These are phyloP conservation scores for Pinna nobilis DNA, from an alignment of 1,140 invertebrate genomes.

Conservation along the genomic window DNA sequence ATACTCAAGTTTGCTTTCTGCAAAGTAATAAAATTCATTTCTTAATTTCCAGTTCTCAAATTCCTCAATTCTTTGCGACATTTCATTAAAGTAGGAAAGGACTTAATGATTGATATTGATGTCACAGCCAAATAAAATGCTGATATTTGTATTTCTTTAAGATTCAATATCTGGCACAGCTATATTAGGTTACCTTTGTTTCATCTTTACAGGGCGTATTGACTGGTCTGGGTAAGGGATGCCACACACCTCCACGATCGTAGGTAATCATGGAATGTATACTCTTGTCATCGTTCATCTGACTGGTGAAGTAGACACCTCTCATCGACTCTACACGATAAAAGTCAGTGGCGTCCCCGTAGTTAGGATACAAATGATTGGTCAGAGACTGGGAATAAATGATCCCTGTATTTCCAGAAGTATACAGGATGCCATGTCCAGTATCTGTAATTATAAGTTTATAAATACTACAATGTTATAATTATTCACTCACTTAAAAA, in stretches of 20 bases:
- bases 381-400: constrained; percentile 70
- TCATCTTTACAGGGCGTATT: constrained; percentile 64
- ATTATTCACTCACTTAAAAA: no score
- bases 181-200: constrained; percentile 51
- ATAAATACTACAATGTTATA: no score
- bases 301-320: constrained; percentile 73
- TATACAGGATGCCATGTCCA: constrained; percentile 72
- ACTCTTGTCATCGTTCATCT: constrained; percentile 68
- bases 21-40: no score
- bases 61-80: no score
- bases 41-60: no score
- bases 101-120: no score
- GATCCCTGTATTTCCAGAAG: constrained; percentile 68
- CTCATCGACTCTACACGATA: constrained; percentile 71
- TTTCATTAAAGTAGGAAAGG: no score
- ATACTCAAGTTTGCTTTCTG: no score
- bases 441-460: constrained; percentile 58
- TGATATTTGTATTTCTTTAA: no score
- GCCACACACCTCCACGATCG: constrained; percentile 71
- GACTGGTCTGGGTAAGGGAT: constrained; percentile 58
- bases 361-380: constrained; percentile 72
- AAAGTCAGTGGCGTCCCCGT: constrained; percentile 71
- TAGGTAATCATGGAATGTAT: constrained; percentile 72
- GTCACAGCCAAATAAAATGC: no score
- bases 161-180: no score